These are phyloP conservation scores for Lumbricus terrestris DNA, from an alignment of 2,888 invertebrate genomes.

Conservation along the genomic window DNA sequence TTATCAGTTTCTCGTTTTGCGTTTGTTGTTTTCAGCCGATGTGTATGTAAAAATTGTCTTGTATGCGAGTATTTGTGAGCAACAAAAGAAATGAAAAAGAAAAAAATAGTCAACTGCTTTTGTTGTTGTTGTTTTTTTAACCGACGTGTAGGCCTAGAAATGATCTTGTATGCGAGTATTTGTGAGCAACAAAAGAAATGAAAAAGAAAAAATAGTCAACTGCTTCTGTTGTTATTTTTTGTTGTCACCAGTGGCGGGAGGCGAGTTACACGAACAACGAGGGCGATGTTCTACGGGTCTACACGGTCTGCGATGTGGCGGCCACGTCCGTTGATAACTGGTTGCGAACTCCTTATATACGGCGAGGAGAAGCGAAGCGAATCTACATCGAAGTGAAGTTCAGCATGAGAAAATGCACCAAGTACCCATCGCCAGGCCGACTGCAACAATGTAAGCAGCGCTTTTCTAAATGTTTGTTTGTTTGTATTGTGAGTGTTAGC, in stretches of 20 bases:
- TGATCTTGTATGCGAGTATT: too few species aligned
- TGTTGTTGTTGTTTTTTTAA: neutral
- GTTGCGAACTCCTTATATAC: slow-evolving; percentile 95
- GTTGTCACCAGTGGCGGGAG: slow-evolving; percentile 62
- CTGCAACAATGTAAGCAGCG: slow-evolving; percentile 66
- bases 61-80: too few species aligned
- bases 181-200: too few species aligned
- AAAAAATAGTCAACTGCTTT: too few species aligned
- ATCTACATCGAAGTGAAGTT: slow-evolving; percentile 96
- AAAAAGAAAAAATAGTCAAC: too few species aligned
- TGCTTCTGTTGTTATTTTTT: slow-evolving; percentile 53
- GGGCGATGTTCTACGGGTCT: slow-evolving; percentile 61
- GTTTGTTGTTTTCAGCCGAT: too few species aligned
- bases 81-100: too few species aligned
- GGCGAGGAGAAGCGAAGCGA: slow-evolving; percentile 85
- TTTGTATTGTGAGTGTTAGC: too few species aligned
- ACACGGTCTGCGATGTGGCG: slow-evolving; percentile 63
- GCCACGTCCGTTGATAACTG: slow-evolving; percentile 94
- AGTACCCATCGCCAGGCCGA: slow-evolving; percentile 86
- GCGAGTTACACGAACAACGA: slow-evolving; percentile 20
- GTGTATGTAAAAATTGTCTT: too few species aligned
- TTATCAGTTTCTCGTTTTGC: too few species aligned
- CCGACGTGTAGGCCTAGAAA: too few species aligned
- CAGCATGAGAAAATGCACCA: slow-evolving; percentile 90
- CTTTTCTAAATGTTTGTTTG: too few species aligned